phyloP scores from a whole-genome alignment of 2,113 vertebrate genomes.

The Rissa tridactyla region DNA sequence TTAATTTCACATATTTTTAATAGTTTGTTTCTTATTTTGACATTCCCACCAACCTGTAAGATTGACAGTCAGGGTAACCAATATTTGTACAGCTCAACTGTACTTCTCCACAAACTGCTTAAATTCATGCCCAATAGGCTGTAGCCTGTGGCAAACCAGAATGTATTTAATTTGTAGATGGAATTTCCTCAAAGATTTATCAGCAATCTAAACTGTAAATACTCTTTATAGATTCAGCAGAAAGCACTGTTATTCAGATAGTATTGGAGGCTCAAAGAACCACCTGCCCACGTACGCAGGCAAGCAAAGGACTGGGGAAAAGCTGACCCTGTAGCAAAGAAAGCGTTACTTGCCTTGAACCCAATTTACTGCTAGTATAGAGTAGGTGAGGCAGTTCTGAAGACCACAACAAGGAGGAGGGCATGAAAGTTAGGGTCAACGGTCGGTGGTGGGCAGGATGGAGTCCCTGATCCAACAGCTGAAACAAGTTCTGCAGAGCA shows the following conservation, averaged over 20 bases:
- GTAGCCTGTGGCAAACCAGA: not conserved
- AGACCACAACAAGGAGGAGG: not conserved
- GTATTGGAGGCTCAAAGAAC: not conserved
- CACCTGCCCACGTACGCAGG: fast-evolving
- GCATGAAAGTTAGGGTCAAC: not conserved
- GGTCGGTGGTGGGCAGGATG: not conserved
- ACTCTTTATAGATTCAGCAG: not conserved
- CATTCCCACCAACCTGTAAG: not conserved
- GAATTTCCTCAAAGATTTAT: not conserved
- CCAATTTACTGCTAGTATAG: not conserved
- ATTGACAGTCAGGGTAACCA: not conserved
- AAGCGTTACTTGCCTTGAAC: not conserved
- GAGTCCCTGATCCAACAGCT: not conserved
- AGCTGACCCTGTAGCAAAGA: not conserved
- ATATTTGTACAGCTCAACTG: not conserved
- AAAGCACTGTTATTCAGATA: not conserved
- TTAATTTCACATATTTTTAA: not conserved
- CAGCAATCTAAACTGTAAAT: not conserved
- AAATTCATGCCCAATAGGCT: not conserved
- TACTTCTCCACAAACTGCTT: not conserved
- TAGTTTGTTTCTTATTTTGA: not conserved
- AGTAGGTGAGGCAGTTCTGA: not conserved
- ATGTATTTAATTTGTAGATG: not conserved
- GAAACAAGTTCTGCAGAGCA: not conserved
- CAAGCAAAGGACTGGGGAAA: not conserved